Percentiles rank a stretch among this genome's conserved stretches.
phyloP scores from a whole-genome alignment of 2,888 invertebrate species.

The Rhorus exstirpatorius region DNA sequence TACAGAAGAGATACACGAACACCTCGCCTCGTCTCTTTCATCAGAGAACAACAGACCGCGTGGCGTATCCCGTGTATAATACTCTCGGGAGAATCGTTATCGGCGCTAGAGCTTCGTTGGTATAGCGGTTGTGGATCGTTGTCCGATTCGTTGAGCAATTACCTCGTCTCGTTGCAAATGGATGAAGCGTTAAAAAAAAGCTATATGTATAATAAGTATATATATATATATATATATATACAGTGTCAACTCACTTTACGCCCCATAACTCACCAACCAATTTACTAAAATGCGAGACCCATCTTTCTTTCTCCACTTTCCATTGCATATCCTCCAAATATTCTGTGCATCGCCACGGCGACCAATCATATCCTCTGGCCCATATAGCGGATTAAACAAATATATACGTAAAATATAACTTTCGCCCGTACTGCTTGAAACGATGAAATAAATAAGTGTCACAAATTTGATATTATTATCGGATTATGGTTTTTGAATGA shows the following conservation, averaged over 20 bases:
- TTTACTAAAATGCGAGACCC: conserved; percentile 46
- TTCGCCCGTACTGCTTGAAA: background rate
- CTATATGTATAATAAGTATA: background rate
- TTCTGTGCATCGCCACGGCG: conserved; percentile 26
- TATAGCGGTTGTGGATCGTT: conserved; percentile 45
- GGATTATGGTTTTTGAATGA: background rate
- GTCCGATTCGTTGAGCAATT: conserved; percentile 65
- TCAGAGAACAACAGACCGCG: conserved; percentile 48
- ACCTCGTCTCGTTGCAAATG: conserved; percentile 46
- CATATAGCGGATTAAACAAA: conserved; percentile 1
- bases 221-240: background rate
- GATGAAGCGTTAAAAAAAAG: conserved; percentile 43
- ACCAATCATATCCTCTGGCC: conserved; percentile 34
- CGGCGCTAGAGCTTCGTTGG: conserved; percentile 28
- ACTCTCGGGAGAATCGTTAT: conserved; percentile 56
- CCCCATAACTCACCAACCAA: conserved; percentile 57
- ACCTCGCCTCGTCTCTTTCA: conserved; percentile 17
- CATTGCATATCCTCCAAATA: conserved; percentile 36
- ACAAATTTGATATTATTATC: conserved; percentile 11
- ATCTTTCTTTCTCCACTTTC: conserved; percentile 37
- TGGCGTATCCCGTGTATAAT: conserved; percentile 7
- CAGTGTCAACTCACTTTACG: conserved; percentile 44
- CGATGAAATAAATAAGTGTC: background rate
- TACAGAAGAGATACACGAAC: conserved; percentile 16
- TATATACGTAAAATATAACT: conserved; percentile 7